Percentiles rank a stretch among this genome's conserved stretches.
These are phyloP conservation scores for Sebastiscus albofasciatus DNA, from an alignment of 2,797 vertebrate genomes.

Conservation along the genomic window DNA sequence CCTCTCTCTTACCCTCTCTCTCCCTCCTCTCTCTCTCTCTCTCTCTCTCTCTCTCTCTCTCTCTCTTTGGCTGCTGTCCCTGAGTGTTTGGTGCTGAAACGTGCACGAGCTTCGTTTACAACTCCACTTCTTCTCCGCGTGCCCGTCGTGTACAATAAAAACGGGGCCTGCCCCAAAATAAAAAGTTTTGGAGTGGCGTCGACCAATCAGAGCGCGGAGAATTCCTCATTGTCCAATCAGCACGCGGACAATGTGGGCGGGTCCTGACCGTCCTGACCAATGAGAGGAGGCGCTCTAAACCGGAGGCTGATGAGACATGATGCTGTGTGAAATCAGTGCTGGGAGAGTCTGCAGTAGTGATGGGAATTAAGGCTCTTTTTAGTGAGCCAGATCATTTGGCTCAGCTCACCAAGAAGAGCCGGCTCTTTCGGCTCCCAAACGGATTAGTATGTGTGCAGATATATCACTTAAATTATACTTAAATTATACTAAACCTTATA, in stretches of 20 bases:
- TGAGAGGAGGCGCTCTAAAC: slow-evolving; percentile 10
- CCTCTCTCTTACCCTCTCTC: too few relatives aligned
- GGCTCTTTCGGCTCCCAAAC: too few relatives aligned
- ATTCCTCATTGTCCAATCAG: slow-evolving; percentile 42
- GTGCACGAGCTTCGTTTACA: slow-evolving; percentile 84
- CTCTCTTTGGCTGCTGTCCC: slow-evolving; percentile 78
- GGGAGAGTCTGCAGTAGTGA: slow-evolving; percentile 51
- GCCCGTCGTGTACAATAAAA: slow-evolving; percentile 35
- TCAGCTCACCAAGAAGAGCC: too few relatives aligned
- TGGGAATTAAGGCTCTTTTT: too few relatives aligned
- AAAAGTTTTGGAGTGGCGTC: slow-evolving; percentile 4
- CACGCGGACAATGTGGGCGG: slow-evolving; percentile 57
- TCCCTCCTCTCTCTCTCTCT: background rate
- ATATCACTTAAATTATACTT: too few relatives aligned
- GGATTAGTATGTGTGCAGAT: too few relatives aligned
- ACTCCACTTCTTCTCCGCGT: slow-evolving; percentile 70
- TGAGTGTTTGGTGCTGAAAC: slow-evolving; percentile 82
- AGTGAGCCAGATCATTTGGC: too few relatives aligned
- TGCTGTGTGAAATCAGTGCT: slow-evolving; percentile 60
- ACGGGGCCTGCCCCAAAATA: slow-evolving; percentile 55
- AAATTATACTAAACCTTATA: too few relatives aligned
- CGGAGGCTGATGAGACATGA: background rate
- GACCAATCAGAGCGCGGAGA: slow-evolving; percentile 66
- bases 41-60: slow-evolving; percentile 20
- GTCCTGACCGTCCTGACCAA: slow-evolving; percentile 53